Conservation (phyloP, 2,888 invertebrate genomes). For the Drosophila kuntzei region DNA sequence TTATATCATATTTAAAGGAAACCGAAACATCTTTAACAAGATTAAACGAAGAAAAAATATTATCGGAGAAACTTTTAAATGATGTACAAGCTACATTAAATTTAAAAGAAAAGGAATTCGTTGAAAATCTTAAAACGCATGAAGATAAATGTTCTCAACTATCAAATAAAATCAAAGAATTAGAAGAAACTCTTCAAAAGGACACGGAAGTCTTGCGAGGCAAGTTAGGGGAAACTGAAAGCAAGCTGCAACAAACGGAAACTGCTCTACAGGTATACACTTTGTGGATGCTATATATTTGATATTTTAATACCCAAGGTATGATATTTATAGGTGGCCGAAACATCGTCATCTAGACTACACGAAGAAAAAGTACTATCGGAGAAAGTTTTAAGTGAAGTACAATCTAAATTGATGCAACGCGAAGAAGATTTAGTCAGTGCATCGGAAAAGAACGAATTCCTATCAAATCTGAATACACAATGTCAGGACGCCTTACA, state of each 20-base stretch:
- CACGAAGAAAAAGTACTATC: constrained; percentile 35
- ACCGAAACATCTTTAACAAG: constrained; percentile 8
- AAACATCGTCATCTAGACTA: constrained; percentile 19
- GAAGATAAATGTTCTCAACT: constrained; percentile 29
- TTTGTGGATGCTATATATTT: neutral
- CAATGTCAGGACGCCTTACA: constrained; percentile 38
- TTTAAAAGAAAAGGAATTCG: constrained; percentile 25
- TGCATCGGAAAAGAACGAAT: constrained; percentile 32
- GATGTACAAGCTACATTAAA: constrained; percentile 4
- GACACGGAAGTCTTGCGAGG: neutral
- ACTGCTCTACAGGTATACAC: constrained; percentile 31
- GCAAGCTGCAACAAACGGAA: constrained; percentile 8
- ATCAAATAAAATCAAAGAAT: neutral
- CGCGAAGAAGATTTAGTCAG: constrained; percentile 35
- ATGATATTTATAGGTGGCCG: constrained; percentile 20
- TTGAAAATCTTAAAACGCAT: constrained; percentile 17
- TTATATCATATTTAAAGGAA: neutral
- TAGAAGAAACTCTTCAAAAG: constrained; percentile 9
- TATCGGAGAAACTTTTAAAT: constrained; percentile 6
- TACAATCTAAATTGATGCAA: constrained; percentile 27
- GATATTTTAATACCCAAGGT: neutral
- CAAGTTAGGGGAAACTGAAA: constrained; percentile 1
- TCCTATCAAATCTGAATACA: constrained; percentile 37
- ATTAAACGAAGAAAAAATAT: constrained; percentile 5
- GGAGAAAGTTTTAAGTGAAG: constrained; percentile 17